Evolutionary conservation across 92 coral and sea anemone species (phyloP).

Genomic region (Porites rus): DNA sequence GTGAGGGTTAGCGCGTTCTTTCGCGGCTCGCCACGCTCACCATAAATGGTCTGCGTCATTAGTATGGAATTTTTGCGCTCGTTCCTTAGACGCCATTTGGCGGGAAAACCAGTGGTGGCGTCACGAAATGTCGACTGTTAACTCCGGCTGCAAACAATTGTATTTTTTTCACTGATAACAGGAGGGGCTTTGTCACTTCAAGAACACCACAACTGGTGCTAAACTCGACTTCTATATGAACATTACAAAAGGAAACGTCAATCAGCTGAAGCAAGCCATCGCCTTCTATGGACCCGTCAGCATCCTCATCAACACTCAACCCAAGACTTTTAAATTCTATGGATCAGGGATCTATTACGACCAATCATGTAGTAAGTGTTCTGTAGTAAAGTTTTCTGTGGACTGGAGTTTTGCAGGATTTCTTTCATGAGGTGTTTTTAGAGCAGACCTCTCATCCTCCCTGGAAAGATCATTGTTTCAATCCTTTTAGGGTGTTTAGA

Average conservation of each 20-base stretch:
- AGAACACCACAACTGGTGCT: slow-evolving; percentile 91
- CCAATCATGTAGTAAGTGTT: slow-evolving; percentile 82
- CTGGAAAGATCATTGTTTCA: no score
- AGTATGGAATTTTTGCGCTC: background rate
- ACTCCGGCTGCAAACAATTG: no score
- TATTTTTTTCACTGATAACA: background rate
- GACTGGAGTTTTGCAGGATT: no score
- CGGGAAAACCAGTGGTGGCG: no score
- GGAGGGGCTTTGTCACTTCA: slow-evolving; percentile 97
- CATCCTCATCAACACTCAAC: slow-evolving; percentile 93
- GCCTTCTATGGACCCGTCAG: slow-evolving; percentile 96
- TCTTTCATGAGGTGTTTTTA: no score
- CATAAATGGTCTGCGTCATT: background rate
- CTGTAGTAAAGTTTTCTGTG: slow-evolving; percentile 19
- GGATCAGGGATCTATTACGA: slow-evolving; percentile 97
- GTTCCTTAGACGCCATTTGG: no score
- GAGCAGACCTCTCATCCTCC: no score
- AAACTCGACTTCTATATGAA: slow-evolving; percentile 88
- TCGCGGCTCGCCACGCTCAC: no score
- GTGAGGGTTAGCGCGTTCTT: no score
- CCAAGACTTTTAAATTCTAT: slow-evolving; percentile 95
- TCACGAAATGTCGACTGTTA: no score
- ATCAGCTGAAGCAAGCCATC: slow-evolving; percentile 83
- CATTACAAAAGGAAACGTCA: slow-evolving; percentile 68
- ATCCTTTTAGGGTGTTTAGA: no score